A percentile compares a stretch with the other conserved stretches of the same genome.
phyloP scores from a whole-genome alignment of 2,888 invertebrate genomes.

The Drosophila fulvimacula region DNA sequence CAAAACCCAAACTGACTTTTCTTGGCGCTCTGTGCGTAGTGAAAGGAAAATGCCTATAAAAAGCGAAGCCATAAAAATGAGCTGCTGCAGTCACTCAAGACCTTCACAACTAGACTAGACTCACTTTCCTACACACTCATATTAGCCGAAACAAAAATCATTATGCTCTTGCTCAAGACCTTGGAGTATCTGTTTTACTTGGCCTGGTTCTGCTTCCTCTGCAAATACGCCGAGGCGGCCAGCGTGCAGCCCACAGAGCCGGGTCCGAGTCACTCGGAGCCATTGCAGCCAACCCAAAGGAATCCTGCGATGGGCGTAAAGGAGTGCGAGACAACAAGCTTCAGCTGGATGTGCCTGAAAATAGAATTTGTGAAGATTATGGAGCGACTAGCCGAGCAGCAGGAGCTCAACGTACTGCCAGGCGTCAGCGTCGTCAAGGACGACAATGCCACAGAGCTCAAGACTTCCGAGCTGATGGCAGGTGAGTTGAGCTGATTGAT shows the following conservation, averaged over 20 bases:
- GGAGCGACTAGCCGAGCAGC: constrained; percentile 89
- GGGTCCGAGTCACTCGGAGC: constrained; percentile 28
- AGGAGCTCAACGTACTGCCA: constrained; percentile 89
- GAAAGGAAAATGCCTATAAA: constrained; percentile 77
- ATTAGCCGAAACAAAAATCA: constrained; percentile 6
- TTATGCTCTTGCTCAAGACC: constrained; percentile 68
- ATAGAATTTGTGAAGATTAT: constrained; percentile 91
- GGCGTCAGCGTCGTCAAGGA: constrained; percentile 91
- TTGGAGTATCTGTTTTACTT: constrained; percentile 76
- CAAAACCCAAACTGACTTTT: constrained; percentile 55
- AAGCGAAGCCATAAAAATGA: constrained; percentile 62
- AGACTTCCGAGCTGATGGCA: constrained; percentile 89
- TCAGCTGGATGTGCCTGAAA: constrained; percentile 91
- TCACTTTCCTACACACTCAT: constrained; percentile 4
- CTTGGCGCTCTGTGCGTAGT: constrained; percentile 50
- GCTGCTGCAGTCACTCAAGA: constrained; percentile 56
- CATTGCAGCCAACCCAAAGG: constrained; percentile 38
- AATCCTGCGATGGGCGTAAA: constrained; percentile 73
- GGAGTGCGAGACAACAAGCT: constrained; percentile 86
- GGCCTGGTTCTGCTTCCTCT: constrained; percentile 64
- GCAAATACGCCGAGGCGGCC: constrained; percentile 67
- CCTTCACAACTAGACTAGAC: constrained; percentile 44
- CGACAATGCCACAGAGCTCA: constrained; percentile 86
- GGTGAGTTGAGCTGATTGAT: constrained; percentile 75
- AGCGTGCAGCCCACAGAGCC: constrained; percentile 62